Conservation (phyloP, 2,797 vertebrate genomes). For the Eidolon dupreanum region DNA sequence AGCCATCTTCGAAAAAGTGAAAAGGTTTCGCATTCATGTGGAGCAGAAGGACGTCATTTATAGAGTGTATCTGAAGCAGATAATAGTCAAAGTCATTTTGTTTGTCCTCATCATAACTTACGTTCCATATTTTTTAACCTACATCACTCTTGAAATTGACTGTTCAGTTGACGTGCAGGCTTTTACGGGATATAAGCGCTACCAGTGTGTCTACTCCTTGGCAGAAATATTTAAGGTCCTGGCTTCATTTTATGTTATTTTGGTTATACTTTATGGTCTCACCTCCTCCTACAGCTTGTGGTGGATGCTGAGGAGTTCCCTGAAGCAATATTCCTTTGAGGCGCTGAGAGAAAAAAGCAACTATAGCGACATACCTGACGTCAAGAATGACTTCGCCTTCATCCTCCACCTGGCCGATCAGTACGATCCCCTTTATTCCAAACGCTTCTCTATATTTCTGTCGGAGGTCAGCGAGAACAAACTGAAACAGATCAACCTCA, state of each 20-base stretch:
- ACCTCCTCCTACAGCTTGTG: slow-evolving; percentile 89
- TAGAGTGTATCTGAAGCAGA: slow-evolving; percentile 88
- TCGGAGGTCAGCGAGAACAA: slow-evolving; percentile 90
- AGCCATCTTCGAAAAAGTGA: slow-evolving; percentile 91
- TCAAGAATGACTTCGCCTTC: slow-evolving; percentile 91
- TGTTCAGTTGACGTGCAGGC: slow-evolving; percentile 87
- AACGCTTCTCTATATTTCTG: slow-evolving; percentile 90
- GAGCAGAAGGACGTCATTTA: slow-evolving; percentile 90
- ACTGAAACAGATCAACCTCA: slow-evolving; percentile 90
- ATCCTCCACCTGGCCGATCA: slow-evolving; percentile 90
- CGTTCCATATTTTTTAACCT: slow-evolving; percentile 87
- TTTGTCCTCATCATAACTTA: slow-evolving; percentile 87
- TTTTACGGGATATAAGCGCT: slow-evolving; percentile 89
- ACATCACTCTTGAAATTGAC: slow-evolving; percentile 89
- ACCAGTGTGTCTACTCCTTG: slow-evolving; percentile 89
- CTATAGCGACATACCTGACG: slow-evolving; percentile 90
- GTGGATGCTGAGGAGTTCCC: slow-evolving; percentile 90
- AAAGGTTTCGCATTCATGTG: slow-evolving; percentile 87
- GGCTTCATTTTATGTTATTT: slow-evolving; percentile 88
- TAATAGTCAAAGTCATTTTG: slow-evolving; percentile 88
- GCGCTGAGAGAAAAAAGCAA: slow-evolving; percentile 89
- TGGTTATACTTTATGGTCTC: slow-evolving; percentile 88
- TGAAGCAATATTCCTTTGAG: slow-evolving; percentile 91
- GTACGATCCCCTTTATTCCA: slow-evolving; percentile 90
- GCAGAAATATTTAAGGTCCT: slow-evolving; percentile 90